These are phyloP conservation scores for Boloria euphrosyne DNA, from an alignment of 2,888 invertebrate genomes.

Conservation along the genomic window DNA sequence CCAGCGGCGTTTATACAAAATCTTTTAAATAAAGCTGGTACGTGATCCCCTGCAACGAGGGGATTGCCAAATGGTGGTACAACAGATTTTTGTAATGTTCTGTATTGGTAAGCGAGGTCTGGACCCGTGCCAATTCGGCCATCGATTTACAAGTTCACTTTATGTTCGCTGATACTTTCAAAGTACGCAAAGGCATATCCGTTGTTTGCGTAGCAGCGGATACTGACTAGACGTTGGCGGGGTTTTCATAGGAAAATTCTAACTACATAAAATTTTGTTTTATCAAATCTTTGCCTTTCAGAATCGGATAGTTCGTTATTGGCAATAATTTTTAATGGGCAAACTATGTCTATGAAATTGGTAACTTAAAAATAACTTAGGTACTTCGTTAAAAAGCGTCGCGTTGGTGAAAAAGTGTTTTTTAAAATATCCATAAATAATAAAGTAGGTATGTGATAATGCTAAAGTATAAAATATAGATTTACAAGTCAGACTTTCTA, in stretches of 20 bases:
- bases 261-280: no score
- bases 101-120: constrained; percentile 76
- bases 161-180: constrained; percentile 70
- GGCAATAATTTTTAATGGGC: no score
- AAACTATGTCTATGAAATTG: no score
- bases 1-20: constrained; percentile 64
- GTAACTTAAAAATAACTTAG: no score
- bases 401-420: no score
- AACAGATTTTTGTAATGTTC: constrained; percentile 80
- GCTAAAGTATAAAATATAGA: no score
- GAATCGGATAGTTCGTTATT: no score
- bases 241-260: neutral
- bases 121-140: constrained; percentile 74
- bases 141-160: constrained; percentile 78
- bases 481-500: no score
- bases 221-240: constrained; percentile 34
- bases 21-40: constrained; percentile 75
- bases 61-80: constrained; percentile 75
- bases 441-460: no score
- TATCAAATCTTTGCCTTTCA: no score
- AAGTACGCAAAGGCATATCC: constrained; percentile 55
- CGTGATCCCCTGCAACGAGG: constrained; percentile 61
- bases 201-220: constrained; percentile 47
- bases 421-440: no score
- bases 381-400: no score